These are phyloP conservation scores for Drosophila subquinaria DNA, from an alignment of 2,888 invertebrate genomes.

Conservation along the genomic window DNA sequence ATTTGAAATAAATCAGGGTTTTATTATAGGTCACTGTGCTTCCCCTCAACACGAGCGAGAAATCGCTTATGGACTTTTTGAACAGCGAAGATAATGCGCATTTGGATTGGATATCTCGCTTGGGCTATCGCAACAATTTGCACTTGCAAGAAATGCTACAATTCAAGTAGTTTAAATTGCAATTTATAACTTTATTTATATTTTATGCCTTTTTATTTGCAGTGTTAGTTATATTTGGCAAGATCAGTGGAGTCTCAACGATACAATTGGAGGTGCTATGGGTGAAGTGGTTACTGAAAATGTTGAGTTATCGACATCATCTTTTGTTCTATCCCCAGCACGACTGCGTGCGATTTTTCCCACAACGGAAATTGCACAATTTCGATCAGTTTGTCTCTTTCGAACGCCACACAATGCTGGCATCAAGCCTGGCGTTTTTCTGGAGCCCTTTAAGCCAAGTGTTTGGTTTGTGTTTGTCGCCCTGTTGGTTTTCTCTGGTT, in stretches of 20 bases:
- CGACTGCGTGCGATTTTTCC: conserved; percentile 63
- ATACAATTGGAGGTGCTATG: conserved; percentile 76
- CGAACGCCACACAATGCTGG: conserved; percentile 87
- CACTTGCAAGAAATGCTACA: conserved; percentile 72
- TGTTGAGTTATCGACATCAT: conserved; percentile 68
- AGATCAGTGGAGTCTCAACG: conserved; percentile 73
- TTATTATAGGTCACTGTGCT: conserved; percentile 56
- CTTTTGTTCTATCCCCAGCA: conserved; percentile 53
- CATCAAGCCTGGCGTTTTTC: conserved; percentile 87
- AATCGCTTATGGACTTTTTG: conserved; percentile 61
- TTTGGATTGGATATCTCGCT: conserved; percentile 72
- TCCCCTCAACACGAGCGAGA: conserved; percentile 61
- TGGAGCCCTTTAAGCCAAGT: conserved; percentile 87
- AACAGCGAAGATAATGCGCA: conserved; percentile 59
- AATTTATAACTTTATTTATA: neutral
- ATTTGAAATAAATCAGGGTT: neutral
- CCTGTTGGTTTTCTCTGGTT: conserved; percentile 81
- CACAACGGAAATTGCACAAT: conserved; percentile 61
- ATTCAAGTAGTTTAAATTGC: conserved; percentile 68
- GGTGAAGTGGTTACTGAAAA: conserved; percentile 72
- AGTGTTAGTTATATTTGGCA: conserved; percentile 64
- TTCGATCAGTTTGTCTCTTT: conserved; percentile 87
- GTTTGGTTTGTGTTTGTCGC: conserved; percentile 87
- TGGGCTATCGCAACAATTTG: conserved; percentile 68
- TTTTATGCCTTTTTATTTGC: neutral